Conservation (phyloP, 2,113 vertebrate genomes). For the Thymallus thymallus region DNA sequence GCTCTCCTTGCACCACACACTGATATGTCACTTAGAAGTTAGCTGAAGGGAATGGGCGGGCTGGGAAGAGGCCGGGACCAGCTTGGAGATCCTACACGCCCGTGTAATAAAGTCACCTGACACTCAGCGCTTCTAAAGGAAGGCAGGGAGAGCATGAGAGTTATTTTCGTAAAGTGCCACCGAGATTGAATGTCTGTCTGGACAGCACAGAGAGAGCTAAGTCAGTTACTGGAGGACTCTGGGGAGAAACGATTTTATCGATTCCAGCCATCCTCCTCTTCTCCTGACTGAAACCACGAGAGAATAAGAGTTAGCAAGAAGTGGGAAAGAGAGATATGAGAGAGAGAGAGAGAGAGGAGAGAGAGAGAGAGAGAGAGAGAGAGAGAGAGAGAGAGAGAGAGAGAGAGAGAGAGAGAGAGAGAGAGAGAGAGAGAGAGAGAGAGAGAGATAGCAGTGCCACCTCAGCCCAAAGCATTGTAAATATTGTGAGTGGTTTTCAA, state of each 20-base stretch:
- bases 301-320: neutral
- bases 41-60: conserved; percentile 10
- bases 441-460: conserved; percentile 2
- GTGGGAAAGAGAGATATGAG: neutral
- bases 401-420: too few relatives aligned
- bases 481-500: conserved; percentile 15
- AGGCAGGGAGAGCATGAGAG: conserved; percentile 26
- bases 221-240: conserved; percentile 34
- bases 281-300: neutral
- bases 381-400: neutral
- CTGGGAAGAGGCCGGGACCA: neutral
- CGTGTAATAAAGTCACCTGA: conserved; percentile 42
- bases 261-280: conserved; percentile 24
- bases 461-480: neutral
- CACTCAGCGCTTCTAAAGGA: conserved; percentile 31
- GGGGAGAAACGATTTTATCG: conserved; percentile 44
- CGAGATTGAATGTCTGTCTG: conserved; percentile 25
- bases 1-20: conserved; percentile 7
- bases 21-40: conserved; percentile 36
- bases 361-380: neutral
- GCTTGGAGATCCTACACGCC: conserved; percentile 1
- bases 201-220: conserved; percentile 25
- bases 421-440: neutral
- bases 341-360: neutral
- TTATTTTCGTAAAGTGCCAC: conserved; percentile 35